A percentile compares a stretch with the other conserved stretches of the same genome.
Evolutionary conservation across 2,888 invertebrate genomes (phyloP).

Genomic region (Sceliomorpha sp.): DNA sequence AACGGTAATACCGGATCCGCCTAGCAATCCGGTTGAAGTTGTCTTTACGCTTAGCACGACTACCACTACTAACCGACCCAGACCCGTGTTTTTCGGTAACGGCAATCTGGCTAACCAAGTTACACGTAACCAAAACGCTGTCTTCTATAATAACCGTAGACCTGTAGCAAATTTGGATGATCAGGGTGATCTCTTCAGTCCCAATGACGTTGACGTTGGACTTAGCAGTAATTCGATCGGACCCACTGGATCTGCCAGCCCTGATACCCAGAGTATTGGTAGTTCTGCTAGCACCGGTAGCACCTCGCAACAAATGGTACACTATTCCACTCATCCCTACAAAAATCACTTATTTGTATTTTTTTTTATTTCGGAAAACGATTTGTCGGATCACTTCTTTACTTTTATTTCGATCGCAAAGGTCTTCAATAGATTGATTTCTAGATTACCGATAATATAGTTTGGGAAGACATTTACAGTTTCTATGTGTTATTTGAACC

Average conservation of each 20-base stretch:
- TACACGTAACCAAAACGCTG: slow-evolving; percentile 68
- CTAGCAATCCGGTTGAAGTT: slow-evolving; percentile 77
- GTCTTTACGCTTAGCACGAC: slow-evolving; percentile 78
- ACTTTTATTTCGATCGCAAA: too few relatives aligned
- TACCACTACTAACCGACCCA: slow-evolving; percentile 75
- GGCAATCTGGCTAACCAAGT: slow-evolving; percentile 66
- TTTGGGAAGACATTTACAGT: too few relatives aligned
- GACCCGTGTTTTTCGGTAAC: slow-evolving; percentile 63
- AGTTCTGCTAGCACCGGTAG: slow-evolving; percentile 66
- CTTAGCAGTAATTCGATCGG: slow-evolving; percentile 73
- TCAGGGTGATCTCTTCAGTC: slow-evolving; percentile 66
- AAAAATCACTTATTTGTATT: slow-evolving; percentile 12
- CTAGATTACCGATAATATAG: too few relatives aligned
- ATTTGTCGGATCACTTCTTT: too few relatives aligned
- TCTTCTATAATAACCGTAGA: slow-evolving; percentile 70
- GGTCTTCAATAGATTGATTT: too few relatives aligned
- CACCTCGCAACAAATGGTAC: slow-evolving; percentile 75
- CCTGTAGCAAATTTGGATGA: slow-evolving; percentile 65
- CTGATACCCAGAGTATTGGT: slow-evolving; percentile 68
- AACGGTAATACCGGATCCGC: slow-evolving; percentile 86
- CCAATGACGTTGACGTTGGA: slow-evolving; percentile 73
- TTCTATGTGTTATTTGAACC: too few relatives aligned
- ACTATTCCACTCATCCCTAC: slow-evolving; percentile 63
- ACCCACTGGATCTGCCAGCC: slow-evolving; percentile 64
- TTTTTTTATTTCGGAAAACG: too few relatives aligned